Conservation (phyloP, 2,888 invertebrate genomes). For the Alitta virens region DNA sequence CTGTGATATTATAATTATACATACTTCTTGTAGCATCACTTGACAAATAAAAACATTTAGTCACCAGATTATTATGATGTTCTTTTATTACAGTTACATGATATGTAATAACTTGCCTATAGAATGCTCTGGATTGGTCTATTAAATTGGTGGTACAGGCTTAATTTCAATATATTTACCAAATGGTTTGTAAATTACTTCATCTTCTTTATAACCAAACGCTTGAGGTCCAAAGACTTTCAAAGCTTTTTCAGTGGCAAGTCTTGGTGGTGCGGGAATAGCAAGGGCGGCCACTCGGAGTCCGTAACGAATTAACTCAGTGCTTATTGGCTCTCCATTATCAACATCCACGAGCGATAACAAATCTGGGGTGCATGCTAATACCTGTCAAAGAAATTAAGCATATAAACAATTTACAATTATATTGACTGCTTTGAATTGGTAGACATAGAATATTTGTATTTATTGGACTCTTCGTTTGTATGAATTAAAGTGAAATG, state of each 20-base stretch:
- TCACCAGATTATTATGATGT: no score
- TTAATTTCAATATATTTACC: not conserved
- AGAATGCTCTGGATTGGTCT: no score
- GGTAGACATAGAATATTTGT: no score
- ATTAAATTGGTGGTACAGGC: conserved; percentile 1
- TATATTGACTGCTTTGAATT: no score
- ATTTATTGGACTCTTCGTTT: no score
- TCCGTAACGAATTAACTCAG: conserved; percentile 47
- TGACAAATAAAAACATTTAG: no score
- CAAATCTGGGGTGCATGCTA: conserved; percentile 47
- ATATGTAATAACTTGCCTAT: no score
- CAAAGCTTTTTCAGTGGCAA: conserved; percentile 2
- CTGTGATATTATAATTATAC: no score
- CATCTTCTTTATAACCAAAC: conserved; percentile 5
- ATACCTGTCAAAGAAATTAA: conserved; percentile 8
- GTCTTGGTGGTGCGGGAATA: conserved; percentile 28
- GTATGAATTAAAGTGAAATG: no score
- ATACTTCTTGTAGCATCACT: no score
- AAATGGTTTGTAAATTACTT: conserved; percentile 5
- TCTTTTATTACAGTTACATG: no score
- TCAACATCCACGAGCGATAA: conserved; percentile 43
- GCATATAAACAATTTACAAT: no score
- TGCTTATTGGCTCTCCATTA: conserved; percentile 44
- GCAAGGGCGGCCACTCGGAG: conserved; percentile 42
- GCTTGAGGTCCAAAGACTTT: conserved; percentile 10